phyloP scores from a whole-genome alignment of 2,113 vertebrate species.

The Osmerus mordax region DNA sequence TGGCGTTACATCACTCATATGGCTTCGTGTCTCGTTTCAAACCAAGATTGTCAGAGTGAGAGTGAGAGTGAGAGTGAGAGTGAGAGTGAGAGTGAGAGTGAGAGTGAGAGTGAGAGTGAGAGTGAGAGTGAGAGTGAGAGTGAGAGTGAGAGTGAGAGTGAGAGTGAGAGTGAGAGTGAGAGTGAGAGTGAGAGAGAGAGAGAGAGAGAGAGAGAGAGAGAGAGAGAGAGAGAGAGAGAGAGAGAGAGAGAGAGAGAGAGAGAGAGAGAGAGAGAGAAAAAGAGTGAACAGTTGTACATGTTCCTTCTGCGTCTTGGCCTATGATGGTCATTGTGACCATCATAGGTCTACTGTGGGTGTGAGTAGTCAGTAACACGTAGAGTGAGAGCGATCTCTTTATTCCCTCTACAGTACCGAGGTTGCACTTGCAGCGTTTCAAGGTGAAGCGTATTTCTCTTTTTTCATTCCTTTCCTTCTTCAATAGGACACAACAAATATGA shows the following conservation, averaged over 20 bases:
- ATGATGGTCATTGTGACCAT: not conserved
- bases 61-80: too few relatives aligned
- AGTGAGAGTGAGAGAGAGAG: not conserved
- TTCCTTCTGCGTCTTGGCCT: not conserved
- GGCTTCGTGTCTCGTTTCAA: conserved; percentile 10
- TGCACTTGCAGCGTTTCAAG: conserved; percentile 19
- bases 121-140: not conserved
- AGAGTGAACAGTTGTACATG: not conserved
- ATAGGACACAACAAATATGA: conserved; percentile 14
- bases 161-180: too few relatives aligned
- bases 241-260: not conserved
- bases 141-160: not conserved
- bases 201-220: not conserved
- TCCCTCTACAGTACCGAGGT: conserved; percentile 9
- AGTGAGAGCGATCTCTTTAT: not conserved
- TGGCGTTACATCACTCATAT: conserved; percentile 13
- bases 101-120: not conserved
- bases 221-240: not conserved
- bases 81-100: not conserved
- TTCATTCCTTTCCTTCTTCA: too few relatives aligned
- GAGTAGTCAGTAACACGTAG: conserved; percentile 15
- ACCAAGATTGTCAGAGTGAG: not conserved
- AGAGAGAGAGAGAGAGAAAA: not conserved
- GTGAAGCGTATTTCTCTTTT: conserved; percentile 5
- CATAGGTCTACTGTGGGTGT: not conserved